phyloP scores from a whole-genome alignment of 2,797 vertebrate species.

The Bovichtus variegatus region DNA sequence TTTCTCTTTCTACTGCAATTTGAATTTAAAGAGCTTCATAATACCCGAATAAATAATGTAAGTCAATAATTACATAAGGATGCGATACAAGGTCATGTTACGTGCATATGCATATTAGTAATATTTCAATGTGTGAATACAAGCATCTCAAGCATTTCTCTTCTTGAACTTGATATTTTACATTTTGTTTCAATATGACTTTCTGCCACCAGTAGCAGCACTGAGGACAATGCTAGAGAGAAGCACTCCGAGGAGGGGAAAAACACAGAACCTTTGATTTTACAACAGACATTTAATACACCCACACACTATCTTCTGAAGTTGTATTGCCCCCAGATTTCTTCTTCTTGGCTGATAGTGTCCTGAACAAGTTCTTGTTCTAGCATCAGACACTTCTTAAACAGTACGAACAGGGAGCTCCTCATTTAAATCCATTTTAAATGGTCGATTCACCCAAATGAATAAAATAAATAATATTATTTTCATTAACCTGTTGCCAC shows the following conservation, averaged over 20 bases:
- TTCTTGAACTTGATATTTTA: background rate
- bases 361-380: background rate
- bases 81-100: background rate
- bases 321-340: background rate
- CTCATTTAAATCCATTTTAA: background rate
- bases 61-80: conserved; percentile 3
- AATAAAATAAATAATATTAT: background rate
- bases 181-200: background rate
- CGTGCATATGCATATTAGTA: background rate
- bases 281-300: background rate
- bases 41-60: conserved; percentile 15
- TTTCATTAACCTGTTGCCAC: background rate
- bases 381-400: background rate
- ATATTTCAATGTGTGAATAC: background rate
- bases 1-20: conserved; percentile 4
- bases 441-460: background rate
- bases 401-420: background rate
- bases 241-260: background rate
- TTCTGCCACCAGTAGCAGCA: background rate
- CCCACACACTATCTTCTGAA: background rate
- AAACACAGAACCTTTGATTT: background rate
- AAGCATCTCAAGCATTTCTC: background rate
- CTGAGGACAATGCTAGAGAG: background rate
- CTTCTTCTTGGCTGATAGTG: background rate
- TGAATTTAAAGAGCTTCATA: conserved; percentile 15